Base-by-base conservation (phyloP, 2,797 vertebrate species). In the Melanotaenia nigrans region DNA sequence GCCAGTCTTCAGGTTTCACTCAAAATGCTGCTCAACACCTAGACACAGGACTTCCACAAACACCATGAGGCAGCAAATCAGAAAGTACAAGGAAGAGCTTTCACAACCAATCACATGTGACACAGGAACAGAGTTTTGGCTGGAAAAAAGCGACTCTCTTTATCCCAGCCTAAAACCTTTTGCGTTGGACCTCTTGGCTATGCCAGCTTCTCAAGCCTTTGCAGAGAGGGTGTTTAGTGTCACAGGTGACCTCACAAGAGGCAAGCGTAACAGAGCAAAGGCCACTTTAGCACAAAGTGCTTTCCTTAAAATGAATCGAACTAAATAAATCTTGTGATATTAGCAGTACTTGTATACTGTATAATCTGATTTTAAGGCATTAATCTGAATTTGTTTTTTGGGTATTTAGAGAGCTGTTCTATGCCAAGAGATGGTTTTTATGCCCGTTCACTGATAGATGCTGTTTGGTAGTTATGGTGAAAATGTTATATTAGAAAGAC, bases 191-290 rank as follows among this genome's bases (percentile, higher is more conserved):
- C 6, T 62, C 2, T 25, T 66, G 49, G 32, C 75, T 35, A 53
- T 72, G 54, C 55, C 55, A 59, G 69, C 69, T 59, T 73, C 75
- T 54, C 57, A 47, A 51, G 47, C 62, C 38, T 66, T 66, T 32
- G 68, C 61, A 55, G 57, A 71, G 18, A 77, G 56, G 30, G 38
- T 61, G 6, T 65, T 71, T 32, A 71, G 30, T 1, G 0, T 67
- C 30, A 67, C 63, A 36, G 35, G 45, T 60, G 70, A 68, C 30
- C 61, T 65, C 36, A 73, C 60, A 2, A 78, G 61, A 47, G 65
- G 62, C 0, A 20, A 2, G 30, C 28, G 24, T 4, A 77, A 66
- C 18, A 35, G 63, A 66, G 63, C 7, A 47, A 61, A 10, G 14
- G 13, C 45, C 14, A 71, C 14, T 18, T 40, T 61, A n/a, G 49